Evolutionary conservation across 2,797 vertebrate genomes (phyloP), one percentile per base, ranked within the genome.

Genomic region (Poecilia wingei): DNA sequence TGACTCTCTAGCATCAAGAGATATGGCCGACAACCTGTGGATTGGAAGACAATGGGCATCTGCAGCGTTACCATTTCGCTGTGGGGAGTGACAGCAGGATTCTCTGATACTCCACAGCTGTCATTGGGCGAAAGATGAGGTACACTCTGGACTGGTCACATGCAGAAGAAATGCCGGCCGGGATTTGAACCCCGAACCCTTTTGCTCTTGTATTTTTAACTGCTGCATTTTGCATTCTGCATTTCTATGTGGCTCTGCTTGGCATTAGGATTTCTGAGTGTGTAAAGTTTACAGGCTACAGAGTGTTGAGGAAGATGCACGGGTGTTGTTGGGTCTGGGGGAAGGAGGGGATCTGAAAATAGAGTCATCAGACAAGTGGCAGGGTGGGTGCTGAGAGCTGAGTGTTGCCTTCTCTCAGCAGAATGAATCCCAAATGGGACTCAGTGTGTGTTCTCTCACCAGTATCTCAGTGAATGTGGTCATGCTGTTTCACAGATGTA

Each of bases 321-420:
- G 43, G 74, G 70, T 55, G 53, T 31, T 55, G 53, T 31, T 64
- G 77, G 75, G 57, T 75, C 77, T 12, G 55, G 12, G 55, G 31
- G 59, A 20, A 33, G 13, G 25, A 28, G 12, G 16, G 33, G 75
- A 79, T 73, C 16, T 72, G 76, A 51, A 89, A 82, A 89, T 88
- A 82, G 81, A 92, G 90, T 73, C 86, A 77, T 92, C 88, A 90
- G 41, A 81, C 0, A 10, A 45, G 79, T 78, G 61, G 78, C 70
- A 82, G 83, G 83, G 81, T 75, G 80, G 86, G 89, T 84, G 90
- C 82, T 93, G 93, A 93, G 89, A 92, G 91, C 86, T 74, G 69
- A 75, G 76, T 3, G 14, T 80, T 77, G 68, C 79, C 81, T 79
- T 73, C 76, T 82, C 80, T 89, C 81, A 69, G 59, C 79, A 84